Evolutionary conservation across 1,140 invertebrate species (phyloP), one percentile per base, ranked within the genome.

Genomic region (Artemia franciscana): DNA sequence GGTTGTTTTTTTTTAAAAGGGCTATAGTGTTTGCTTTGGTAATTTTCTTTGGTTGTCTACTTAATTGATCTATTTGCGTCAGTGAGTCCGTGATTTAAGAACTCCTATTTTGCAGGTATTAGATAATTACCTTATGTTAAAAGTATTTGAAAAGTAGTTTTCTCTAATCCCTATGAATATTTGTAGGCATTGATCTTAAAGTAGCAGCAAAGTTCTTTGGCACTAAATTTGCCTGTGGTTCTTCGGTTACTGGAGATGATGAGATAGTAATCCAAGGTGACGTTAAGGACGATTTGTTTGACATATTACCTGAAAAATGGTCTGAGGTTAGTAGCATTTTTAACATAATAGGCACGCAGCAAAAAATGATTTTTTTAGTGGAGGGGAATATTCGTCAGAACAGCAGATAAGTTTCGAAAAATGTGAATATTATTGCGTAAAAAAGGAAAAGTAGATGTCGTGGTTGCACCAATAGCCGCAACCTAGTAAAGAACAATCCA

Each of bases 231-330:
- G 92, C 95, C 5, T 98, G 95, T 78, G 94, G 95, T 7, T 93
- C 92, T 18, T 98, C 94, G 21, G 91, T 98, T 0, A 96, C 92
- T 28, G 93, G 91, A 12, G 91, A 96, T 64, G 94, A 98, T 80
- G 96, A 99, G 77, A 96, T 98, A 71, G 93, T 98, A 5, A 96
- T 99, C 72, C 95, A 99, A 76, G 95, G 90, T 62, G 91, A 93
- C 77, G 88, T 97, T 0, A 96, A 97, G 74, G 92, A 96, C 78
- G 93, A 97, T 68, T 74, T 98, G 2, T 92, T 96, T 75, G 92
- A 97, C 77, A 82, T 97, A 63, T 89, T 98, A 71, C 89, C 91
- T 61, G 93, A 98, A 71, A 98, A 98, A 74, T 98, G 93, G 90
- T 83, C 88, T 63, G 84, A 91, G 77, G 85, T 88, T 78, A 72